phyloP scores from a whole-genome alignment of 2,888 invertebrate genomes.

The Mylabris sibirica region DNA sequence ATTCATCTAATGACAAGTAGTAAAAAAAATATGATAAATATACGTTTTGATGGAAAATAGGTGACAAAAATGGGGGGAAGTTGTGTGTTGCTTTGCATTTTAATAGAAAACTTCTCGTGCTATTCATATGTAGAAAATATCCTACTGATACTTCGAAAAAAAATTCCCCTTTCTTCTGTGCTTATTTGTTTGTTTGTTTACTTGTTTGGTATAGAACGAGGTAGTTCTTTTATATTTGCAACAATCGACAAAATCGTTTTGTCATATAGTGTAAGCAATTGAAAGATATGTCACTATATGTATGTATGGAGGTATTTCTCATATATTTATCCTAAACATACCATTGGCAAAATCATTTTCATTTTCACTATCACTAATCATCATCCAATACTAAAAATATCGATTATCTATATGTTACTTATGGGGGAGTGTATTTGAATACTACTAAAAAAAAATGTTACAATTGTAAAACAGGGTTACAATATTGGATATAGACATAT shows the following conservation, averaged over 20 bases:
- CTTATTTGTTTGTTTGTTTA: neutral
- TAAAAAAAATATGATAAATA: neutral
- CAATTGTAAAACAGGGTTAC: neutral
- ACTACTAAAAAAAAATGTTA: neutral
- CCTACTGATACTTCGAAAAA: neutral
- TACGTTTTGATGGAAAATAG: neutral
- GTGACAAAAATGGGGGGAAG: neutral
- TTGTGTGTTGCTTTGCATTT: conserved; percentile 10
- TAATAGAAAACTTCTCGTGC: conserved; percentile 5
- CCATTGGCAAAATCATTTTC: conserved; percentile 1
- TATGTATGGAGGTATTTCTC: neutral
- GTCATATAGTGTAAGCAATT: conserved; percentile 6
- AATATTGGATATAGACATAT: neutral
- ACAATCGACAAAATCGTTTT: conserved; percentile 7
- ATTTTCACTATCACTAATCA: neutral
- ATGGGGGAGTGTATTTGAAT: neutral
- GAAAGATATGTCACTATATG: neutral
- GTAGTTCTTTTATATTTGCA: conserved; percentile 9
- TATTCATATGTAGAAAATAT: conserved; percentile 5
- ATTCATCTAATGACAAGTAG: neutral
- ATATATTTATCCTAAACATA: neutral
- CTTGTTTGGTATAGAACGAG: neutral
- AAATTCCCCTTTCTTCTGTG: neutral
- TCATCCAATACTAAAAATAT: conserved; percentile 3
- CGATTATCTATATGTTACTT: neutral